Base-by-base conservation (phyloP, 2,113 vertebrate genomes). In the Limnothrissa miodon region DNA sequence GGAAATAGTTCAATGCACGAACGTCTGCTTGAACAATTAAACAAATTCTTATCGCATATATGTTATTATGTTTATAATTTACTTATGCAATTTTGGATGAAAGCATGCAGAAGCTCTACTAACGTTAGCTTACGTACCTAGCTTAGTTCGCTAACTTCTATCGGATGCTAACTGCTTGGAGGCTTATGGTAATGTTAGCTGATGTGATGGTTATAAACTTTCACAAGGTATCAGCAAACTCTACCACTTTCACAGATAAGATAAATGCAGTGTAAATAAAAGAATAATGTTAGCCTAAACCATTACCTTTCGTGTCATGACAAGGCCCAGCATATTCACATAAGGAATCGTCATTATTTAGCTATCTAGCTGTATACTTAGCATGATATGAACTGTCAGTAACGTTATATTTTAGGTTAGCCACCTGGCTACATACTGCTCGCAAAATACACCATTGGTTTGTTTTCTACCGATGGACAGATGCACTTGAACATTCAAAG, bases 131-230 rank as follows among this genome's bases (percentile, higher is more conserved):
- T 15, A 15, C 19, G 10, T 74, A 36, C 29, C 33, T 62, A 62
- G 59, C 59, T 74, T 74, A 74, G 66, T 74, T 74, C 5, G 66
- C 66, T 74, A 74, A 74, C 66, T 74, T 74, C 66, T 13, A 74
- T 36, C 33, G 66, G 29, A 39, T 29, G 29, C 66, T 36, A 33
- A 29, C 66, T 17, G 25, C 11, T 33, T 74, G 66, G 10, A 17
- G 66, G 66, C 66, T 74, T 17, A 74, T 10, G 66, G 66, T 36
- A 74, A 36, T 13, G 66, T 19, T 33, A 36, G 66, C 29, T 74
- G 33, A 74, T 15, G 66, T 74, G 66, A 56, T 56, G 15, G 15
- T 15, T 25, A n/a, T 66, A 4, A 36, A 17, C 29, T 74, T 29
- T 74, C 13, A 11, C 66, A 74, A 74, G 29, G 11, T 36, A 74